Conservation (phyloP, 2,797 vertebrate species). For the Sparus aurata region DNA sequence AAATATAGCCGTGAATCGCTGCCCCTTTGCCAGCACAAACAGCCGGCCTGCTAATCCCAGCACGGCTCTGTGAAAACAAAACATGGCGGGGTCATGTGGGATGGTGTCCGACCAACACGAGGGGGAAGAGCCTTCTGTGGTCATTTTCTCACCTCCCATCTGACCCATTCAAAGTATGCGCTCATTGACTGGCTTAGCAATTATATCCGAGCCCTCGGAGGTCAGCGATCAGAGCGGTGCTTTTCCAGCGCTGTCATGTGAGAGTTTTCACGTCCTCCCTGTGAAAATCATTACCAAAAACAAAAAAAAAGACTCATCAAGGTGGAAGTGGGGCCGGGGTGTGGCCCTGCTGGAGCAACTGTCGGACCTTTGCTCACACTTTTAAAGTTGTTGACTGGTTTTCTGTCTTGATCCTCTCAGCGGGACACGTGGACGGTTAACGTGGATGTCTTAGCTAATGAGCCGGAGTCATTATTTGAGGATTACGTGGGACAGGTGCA, state of each 20-base stretch:
- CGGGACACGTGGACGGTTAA: constrained; percentile 58
- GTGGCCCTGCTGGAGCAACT: constrained; percentile 23
- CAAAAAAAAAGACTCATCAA: constrained; percentile 9
- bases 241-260: constrained; percentile 14
- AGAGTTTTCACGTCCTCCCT: constrained; percentile 1
- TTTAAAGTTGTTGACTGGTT: constrained; percentile 51
- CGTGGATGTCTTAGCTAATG: constrained; percentile 64
- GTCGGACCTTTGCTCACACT: constrained; percentile 55
- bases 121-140: constrained; percentile 35
- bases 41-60: constrained; percentile 80
- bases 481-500: constrained; percentile 80
- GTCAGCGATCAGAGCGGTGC: constrained; percentile 17
- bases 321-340: constrained; percentile 26
- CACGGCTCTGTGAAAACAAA: constrained; percentile 75
- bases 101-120: constrained; percentile 49
- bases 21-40: constrained; percentile 80
- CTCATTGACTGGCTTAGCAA: constrained; percentile 17
- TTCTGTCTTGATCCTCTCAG: constrained; percentile 60
- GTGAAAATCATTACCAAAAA: constrained; percentile 51
- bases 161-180: constrained; percentile 39
- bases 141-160: constrained; percentile 46
- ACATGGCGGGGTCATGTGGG: constrained; percentile 67
- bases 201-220: constrained; percentile 36
- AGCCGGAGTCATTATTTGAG: constrained; percentile 74
- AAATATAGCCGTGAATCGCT: constrained; percentile 79